Evolutionary conservation across 2,113 vertebrate species (phyloP).

Genomic region (Antechinus flavipes): DNA sequence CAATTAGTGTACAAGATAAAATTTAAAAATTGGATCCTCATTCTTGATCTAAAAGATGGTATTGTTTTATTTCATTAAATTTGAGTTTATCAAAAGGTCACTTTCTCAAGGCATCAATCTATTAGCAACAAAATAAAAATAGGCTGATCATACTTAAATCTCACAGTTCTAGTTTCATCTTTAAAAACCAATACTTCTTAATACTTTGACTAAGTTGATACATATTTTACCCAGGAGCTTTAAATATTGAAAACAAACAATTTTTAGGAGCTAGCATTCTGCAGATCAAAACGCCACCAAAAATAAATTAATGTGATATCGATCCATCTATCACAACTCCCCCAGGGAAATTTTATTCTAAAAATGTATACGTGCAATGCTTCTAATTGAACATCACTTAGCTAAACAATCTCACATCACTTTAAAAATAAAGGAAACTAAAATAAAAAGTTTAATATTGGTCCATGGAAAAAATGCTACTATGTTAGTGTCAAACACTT

Average conservation of each 20-base stretch:
- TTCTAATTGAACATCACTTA: slow-evolving; percentile 56
- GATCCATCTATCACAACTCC: slow-evolving; percentile 53
- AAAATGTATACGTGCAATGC: slow-evolving; percentile 47
- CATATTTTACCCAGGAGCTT: slow-evolving; percentile 56
- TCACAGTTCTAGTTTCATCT: slow-evolving; percentile 40
- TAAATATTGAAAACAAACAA: slow-evolving; percentile 57
- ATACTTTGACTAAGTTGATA: slow-evolving; percentile 43
- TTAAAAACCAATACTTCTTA: slow-evolving; percentile 53
- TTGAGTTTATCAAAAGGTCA: background rate
- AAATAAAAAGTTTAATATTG: slow-evolving; percentile 74
- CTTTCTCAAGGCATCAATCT: slow-evolving; percentile 34
- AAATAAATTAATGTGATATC: slow-evolving; percentile 45
- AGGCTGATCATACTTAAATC: slow-evolving; percentile 1
- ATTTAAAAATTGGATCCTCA: slow-evolving; percentile 3
- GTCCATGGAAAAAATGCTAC: slow-evolving; percentile 66
- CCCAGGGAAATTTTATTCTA: slow-evolving; percentile 36
- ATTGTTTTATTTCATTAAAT: slow-evolving; percentile 27
- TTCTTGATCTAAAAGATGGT: slow-evolving; percentile 29
- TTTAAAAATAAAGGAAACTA: slow-evolving; percentile 74
- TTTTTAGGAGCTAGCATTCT: slow-evolving; percentile 43
- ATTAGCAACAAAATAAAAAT: slow-evolving; percentile 36
- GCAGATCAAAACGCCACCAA: slow-evolving; percentile 43
- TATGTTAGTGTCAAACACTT: slow-evolving; percentile 58
- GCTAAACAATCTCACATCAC: slow-evolving; percentile 35
- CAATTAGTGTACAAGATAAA: slow-evolving; percentile 2